Evolutionary conservation across 2,797 vertebrate genomes (phyloP), one percentile per base, ranked within the genome.

Genomic region (Danio jaintianensis): DNA sequence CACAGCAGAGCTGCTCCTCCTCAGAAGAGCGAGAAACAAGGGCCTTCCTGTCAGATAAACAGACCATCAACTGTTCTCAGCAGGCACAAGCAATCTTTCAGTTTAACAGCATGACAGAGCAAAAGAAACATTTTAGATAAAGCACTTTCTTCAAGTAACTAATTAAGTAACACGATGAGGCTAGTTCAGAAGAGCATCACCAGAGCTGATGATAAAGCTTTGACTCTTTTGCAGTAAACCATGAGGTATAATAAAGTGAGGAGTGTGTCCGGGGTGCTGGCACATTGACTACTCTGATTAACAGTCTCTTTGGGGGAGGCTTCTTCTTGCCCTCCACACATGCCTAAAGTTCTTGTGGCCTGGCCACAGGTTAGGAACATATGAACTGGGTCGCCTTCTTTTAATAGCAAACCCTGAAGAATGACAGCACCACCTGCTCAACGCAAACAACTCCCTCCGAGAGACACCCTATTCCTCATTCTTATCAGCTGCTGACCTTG

Each of bases 401-500:
- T 83, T 83, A 83, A 89, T 75, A 66, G 75, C 43, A 38, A 4
- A 48, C 43, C 8, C 36, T 13, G 15, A 69, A 18, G 64, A 88
- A 84, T 68, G 87, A 86, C 84, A 87, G 78, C 81, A 45, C 45
- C 84, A 69, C 76, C 67, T 87, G 85, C 64, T 68, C n/a, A 70
- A 53, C 0, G 5, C 50, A 67, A 68, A 50, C 71, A 47, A 69
- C 48, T 52, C 55, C 43, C 36, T 52, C 42, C 29, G 2, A n/a
- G 43, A 63, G 45, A 9, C 47, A 59, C 29, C 42, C 38, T 40
- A 29, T 48, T 13, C 42, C 62, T 74, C 64, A 55, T 0, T 62
- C 18, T 76, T 58, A 79, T 82, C 29, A 18, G 45, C 40, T 13
- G 40, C 68, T 12, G 55, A 75, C 69, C 78, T 84, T 86, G 58